phyloP scores from a whole-genome alignment of 1,140 invertebrate species.

The Drosophila miranda region DNA sequence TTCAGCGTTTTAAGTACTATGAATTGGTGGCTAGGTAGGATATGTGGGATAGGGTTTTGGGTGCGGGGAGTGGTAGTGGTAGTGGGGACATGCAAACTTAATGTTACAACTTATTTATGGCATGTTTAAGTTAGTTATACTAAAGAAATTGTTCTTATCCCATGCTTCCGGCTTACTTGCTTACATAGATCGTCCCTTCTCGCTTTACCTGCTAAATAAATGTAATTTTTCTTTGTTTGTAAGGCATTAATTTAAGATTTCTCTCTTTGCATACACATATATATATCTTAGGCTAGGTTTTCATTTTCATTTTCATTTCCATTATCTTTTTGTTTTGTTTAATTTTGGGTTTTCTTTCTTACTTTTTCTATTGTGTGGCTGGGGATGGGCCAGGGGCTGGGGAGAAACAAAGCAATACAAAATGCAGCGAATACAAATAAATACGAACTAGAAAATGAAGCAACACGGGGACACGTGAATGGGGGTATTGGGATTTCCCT shows the following conservation, averaged over 20 bases:
- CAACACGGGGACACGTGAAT: background rate
- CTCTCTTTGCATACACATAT: constrained; percentile 26
- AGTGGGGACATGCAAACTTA: constrained; percentile 50
- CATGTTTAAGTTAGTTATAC: constrained; percentile 80
- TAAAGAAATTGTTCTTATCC: constrained; percentile 58
- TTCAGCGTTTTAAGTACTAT: constrained; percentile 69
- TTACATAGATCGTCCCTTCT: constrained; percentile 27
- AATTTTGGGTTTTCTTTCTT: constrained; percentile 16
- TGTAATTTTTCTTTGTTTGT: constrained; percentile 57
- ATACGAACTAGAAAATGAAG: constrained; percentile 34
- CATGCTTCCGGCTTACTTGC: constrained; percentile 43
- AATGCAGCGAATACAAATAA: constrained; percentile 23
- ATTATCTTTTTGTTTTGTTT: constrained; percentile 1
- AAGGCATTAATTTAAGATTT: constrained; percentile 76
- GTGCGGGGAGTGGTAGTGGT: background rate
- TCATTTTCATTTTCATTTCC: constrained; percentile 12
- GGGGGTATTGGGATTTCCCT: background rate
- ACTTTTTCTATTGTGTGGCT: constrained; percentile 3
- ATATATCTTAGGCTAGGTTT: constrained; percentile 53
- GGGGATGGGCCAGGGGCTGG: background rate
- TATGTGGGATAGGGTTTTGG: background rate
- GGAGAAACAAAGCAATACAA: constrained; percentile 33
- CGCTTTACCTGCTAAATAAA: constrained; percentile 70
- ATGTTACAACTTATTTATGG: constrained; percentile 74
- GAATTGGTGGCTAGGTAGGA: constrained; percentile 17